Evolutionary conservation across 92 coral and sea anemone genomes (phyloP).

Genomic region (Parazoanthus swiftii): DNA sequence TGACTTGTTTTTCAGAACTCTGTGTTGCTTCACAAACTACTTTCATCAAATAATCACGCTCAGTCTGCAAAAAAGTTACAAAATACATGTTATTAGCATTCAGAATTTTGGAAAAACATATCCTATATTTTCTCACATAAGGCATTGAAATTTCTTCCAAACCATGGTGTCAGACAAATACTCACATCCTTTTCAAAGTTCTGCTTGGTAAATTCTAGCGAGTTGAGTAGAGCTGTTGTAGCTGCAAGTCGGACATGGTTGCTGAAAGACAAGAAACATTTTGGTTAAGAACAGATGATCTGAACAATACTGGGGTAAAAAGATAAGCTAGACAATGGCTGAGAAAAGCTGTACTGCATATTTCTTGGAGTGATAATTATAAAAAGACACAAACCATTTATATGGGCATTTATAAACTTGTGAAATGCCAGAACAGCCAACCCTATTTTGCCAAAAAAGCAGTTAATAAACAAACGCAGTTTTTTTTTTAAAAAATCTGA

Average conservation of each 20-base stretch:
- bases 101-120: neutral
- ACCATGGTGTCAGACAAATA: neutral
- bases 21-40: conserved; percentile 96
- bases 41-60: conserved; percentile 75
- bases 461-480: too few relatives aligned
- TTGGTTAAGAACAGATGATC: neutral
- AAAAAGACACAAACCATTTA: too few relatives aligned
- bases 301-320: too few relatives aligned
- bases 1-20: conserved; percentile 63
- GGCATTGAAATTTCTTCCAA: neutral
- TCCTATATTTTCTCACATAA: neutral
- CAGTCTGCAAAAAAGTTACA: conserved; percentile 5
- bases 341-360: too few relatives aligned
- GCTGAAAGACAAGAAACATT: conserved; percentile 43
- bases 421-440: too few relatives aligned
- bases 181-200: conserved; percentile 93
- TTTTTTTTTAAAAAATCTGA: too few relatives aligned
- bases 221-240: conserved; percentile 90
- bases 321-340: too few relatives aligned
- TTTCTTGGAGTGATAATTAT: too few relatives aligned
- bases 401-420: too few relatives aligned
- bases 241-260: conserved; percentile 84
- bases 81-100: neutral
- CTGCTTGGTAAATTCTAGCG: conserved; percentile 93
- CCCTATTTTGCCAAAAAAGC: too few relatives aligned